Base-by-base conservation (phyloP, 2,113 vertebrate genomes). In the Zeus faber region DNA sequence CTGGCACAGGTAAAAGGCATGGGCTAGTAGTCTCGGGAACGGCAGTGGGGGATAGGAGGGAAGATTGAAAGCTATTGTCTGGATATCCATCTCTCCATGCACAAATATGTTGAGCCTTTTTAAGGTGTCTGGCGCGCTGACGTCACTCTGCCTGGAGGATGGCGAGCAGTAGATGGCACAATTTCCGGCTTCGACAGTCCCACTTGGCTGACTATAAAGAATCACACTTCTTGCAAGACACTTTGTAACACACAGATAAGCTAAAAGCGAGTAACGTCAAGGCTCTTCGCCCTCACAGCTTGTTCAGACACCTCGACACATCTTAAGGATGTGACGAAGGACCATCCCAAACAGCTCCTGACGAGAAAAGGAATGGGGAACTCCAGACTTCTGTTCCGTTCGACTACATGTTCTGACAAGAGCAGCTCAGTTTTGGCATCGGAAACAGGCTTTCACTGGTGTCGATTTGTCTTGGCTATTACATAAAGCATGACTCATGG, bases 1-100 rank as follows among this genome's bases (percentile, higher is more conserved):
- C 81, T 84, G 83, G 77, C 82, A 83, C 76, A 73, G 80, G 77
- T 80, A 67, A n/a, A 76, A 78, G 79, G 83, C 72, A 57, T 65
- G 73, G 75, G 72, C 62, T 76, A 76, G 80, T 83, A 63, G 79
- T 86, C 76, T 77, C 64, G 67, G 62, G 70, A 67, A 85, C 74
- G 81, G 80, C 74, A 80, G 66, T 67, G 49, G 3, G 61, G 70
- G 71, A 66, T 60, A 62, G 25, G 18, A 55, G 64, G 72, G 58
- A 51, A 66, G 44, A 58, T 40, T 59, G 54, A 62, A 75, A 78
- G 76, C 74, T 67, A 78, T 66, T 16, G 45, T 84, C 79, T 68
- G 48, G 70, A 81, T 80, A 79, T 78, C 59, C 72, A 79, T 26
- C 29, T 40, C 50, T 35, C 49, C 17, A 25, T n/a, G n/a, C 33